Conservation (phyloP, 2,113 vertebrate species). For the Copsychus sechellarum region DNA sequence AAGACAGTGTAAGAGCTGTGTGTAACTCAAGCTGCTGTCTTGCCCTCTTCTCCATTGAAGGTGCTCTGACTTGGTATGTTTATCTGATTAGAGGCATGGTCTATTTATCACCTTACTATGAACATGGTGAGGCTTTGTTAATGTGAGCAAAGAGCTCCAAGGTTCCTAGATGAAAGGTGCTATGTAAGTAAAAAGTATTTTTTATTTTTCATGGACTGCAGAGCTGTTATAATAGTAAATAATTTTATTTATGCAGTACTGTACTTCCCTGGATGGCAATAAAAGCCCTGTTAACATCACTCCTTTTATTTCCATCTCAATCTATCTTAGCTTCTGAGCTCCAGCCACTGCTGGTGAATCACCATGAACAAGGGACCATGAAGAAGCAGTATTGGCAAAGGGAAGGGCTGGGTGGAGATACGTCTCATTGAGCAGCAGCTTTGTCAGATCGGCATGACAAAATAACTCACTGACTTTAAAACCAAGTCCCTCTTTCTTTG, state of each 20-base stretch:
- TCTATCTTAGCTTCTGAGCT: neutral
- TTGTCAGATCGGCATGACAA: neutral
- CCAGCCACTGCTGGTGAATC: neutral
- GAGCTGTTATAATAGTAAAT: neutral
- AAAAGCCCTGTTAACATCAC: conserved; percentile 33
- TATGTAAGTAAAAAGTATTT: neutral
- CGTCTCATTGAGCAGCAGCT: neutral
- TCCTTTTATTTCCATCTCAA: neutral
- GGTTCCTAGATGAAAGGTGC: neutral
- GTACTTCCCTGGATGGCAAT: neutral
- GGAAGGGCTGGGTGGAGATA: neutral
- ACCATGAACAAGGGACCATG: neutral
- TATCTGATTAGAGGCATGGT: neutral
- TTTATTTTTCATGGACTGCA: neutral
- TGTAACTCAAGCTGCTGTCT: neutral
- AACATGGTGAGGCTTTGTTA: neutral
- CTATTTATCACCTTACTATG: neutral
- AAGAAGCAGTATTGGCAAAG: neutral
- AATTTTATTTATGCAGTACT: conserved; percentile 21
- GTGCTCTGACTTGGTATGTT: neutral
- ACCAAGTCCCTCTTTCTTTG: neutral
- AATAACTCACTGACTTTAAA: neutral
- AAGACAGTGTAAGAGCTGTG: neutral
- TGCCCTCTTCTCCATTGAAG: neutral
- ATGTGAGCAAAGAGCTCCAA: neutral